These are phyloP conservation scores for Penaeus vannamei DNA, from an alignment of 1,140 invertebrate genomes.

Conservation along the genomic window DNA sequence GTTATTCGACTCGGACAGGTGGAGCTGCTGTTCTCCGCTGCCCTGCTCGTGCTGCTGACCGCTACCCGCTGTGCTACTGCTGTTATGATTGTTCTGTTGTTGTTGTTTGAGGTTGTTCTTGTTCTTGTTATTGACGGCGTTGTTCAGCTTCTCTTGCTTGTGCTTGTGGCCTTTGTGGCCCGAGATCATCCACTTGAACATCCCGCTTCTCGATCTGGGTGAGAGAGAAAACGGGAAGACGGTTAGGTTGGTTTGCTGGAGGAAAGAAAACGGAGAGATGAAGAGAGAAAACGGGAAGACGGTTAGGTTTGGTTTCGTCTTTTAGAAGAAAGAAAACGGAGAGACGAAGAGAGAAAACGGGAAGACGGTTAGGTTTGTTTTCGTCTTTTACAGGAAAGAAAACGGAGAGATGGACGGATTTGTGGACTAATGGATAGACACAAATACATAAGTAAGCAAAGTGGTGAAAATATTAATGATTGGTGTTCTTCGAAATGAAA, in stretches of 20 bases:
- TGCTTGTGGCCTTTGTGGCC: constrained; percentile 56
- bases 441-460: too few species aligned
- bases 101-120: constrained; percentile 35
- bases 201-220: constrained; percentile 50
- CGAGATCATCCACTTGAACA: constrained; percentile 65
- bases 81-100: not conserved
- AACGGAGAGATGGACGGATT: too few species aligned
- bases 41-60: not conserved
- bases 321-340: too few species aligned
- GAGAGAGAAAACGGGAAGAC: not conserved
- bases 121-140: constrained; percentile 47
- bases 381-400: too few species aligned
- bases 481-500: too few species aligned
- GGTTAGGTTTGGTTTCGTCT: not conserved
- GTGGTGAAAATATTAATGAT: too few species aligned
- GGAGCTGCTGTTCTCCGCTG: not conserved
- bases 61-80: not conserved
- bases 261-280: too few species aligned
- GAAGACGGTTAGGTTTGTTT: not conserved
- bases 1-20: not conserved
- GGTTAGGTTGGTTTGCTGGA: not conserved
- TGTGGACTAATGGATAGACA: too few species aligned
- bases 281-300: not conserved
- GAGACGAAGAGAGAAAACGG: too few species aligned
- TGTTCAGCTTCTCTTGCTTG: constrained; percentile 64